Evolutionary conservation across 1,140 invertebrate genomes (phyloP).

Genomic region (Leptinotarsa lineolata): DNA sequence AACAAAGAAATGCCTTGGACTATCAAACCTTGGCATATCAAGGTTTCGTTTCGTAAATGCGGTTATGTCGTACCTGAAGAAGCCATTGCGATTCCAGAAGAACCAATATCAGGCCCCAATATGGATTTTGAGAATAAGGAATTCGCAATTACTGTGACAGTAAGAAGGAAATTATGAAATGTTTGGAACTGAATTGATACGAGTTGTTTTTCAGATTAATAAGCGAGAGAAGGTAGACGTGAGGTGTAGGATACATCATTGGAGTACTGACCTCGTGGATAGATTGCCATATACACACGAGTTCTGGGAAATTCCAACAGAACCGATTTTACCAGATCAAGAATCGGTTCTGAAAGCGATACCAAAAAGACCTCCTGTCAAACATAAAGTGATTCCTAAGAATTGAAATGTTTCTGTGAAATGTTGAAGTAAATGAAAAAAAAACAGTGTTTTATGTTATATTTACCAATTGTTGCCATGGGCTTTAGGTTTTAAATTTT

Average conservation of each 20-base stretch:
- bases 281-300: slow-evolving; percentile 61
- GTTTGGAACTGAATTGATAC: neutral
- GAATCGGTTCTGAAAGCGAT: slow-evolving; percentile 38
- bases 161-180: slow-evolving; percentile 53
- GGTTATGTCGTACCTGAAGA: slow-evolving; percentile 70
- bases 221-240: slow-evolving; percentile 71
- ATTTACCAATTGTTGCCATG: too few relatives aligned
- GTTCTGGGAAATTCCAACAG: slow-evolving; percentile 61
- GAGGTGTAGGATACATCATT: slow-evolving; percentile 72
- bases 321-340: slow-evolving; percentile 57
- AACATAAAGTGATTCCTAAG: slow-evolving; percentile 4
- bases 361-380: slow-evolving; percentile 34
- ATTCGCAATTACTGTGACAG: slow-evolving; percentile 78
- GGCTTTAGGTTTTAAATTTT: too few relatives aligned
- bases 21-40: slow-evolving; percentile 81
- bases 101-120: slow-evolving; percentile 78
- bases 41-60: slow-evolving; percentile 69
- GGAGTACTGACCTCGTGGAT: slow-evolving; percentile 63
- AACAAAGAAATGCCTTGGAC: slow-evolving; percentile 78
- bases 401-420: neutral
- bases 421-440: too few relatives aligned
- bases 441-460: too few relatives aligned
- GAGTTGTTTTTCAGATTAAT: slow-evolving; percentile 60
- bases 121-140: slow-evolving; percentile 75
- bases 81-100: slow-evolving; percentile 74